Percentiles rank a stretch among this genome's conserved stretches.
These are phyloP conservation scores for Peromyscus aztecus DNA, from an alignment of 2,797 vertebrate genomes.

Conservation along the genomic window DNA sequence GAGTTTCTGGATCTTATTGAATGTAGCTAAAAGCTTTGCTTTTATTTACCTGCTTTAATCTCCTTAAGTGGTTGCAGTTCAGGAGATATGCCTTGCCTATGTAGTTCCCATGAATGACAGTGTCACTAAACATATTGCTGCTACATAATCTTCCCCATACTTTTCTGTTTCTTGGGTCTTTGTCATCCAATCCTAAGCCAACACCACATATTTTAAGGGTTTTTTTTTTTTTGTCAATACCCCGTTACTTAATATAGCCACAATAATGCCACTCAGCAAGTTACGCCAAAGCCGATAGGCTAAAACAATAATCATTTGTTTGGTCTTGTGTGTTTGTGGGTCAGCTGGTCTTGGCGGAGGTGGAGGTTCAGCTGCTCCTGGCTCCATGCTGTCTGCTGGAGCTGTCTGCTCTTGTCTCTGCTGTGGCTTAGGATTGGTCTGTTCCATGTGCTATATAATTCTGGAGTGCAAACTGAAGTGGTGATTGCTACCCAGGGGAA, in stretches of 20 bases:
- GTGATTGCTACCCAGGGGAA: background rate
- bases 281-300: background rate
- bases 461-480: background rate
- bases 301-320: background rate
- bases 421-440: background rate
- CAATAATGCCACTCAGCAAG: conserved; percentile 8
- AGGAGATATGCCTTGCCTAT: background rate
- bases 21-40: background rate
- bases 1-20: background rate
- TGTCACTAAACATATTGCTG: background rate
- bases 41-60: background rate
- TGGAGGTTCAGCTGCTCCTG: background rate
- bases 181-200: background rate
- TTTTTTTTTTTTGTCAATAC: background rate
- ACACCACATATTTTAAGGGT: background rate
- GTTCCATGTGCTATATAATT: background rate
- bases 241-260: background rate
- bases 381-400: background rate
- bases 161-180: background rate
- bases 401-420: background rate
- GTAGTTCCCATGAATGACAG: background rate
- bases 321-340: background rate
- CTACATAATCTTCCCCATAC: background rate
- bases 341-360: background rate
- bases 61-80: background rate